Evolutionary conservation across 2,797 vertebrate genomes (phyloP).

Genomic region (Eospalax fontanierii): DNA sequence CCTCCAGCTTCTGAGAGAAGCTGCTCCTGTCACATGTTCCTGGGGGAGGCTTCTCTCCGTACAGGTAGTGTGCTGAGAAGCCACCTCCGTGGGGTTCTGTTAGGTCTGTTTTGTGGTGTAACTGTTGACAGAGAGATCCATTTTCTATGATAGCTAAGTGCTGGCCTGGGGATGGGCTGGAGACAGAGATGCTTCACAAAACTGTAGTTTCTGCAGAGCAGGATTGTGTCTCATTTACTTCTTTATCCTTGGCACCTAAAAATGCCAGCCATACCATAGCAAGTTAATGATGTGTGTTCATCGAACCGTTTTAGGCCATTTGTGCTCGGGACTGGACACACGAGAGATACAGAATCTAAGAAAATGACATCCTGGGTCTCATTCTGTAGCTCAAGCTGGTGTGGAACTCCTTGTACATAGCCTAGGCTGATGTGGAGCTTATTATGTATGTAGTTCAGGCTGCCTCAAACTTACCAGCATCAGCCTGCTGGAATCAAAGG

Average conservation of each 20-base stretch:
- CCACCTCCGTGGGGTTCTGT: not conserved
- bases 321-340: not conserved
- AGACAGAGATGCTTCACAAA: not conserved
- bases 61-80: not conserved
- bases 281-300: not conserved
- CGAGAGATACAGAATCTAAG: not conserved
- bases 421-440: too few relatives aligned
- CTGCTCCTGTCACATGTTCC: rapidly evolving
- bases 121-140: not conserved
- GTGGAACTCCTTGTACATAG: not conserved
- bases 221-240: not conserved
- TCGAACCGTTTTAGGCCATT: not conserved
- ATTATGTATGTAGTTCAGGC: not conserved
- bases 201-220: not conserved
- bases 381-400: not conserved
- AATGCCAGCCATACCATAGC: not conserved
- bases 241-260: not conserved
- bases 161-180: not conserved
- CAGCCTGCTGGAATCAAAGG: not conserved
- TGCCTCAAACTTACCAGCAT: not conserved
- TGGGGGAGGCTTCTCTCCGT: rapidly evolving
- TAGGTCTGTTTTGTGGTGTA: not conserved
- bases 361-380: not conserved
- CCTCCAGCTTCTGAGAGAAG: too few relatives aligned
- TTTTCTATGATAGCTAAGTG: not conserved